phyloP scores from a whole-genome alignment of 2,888 invertebrate species.

The Caenorhabditis japonica region DNA sequence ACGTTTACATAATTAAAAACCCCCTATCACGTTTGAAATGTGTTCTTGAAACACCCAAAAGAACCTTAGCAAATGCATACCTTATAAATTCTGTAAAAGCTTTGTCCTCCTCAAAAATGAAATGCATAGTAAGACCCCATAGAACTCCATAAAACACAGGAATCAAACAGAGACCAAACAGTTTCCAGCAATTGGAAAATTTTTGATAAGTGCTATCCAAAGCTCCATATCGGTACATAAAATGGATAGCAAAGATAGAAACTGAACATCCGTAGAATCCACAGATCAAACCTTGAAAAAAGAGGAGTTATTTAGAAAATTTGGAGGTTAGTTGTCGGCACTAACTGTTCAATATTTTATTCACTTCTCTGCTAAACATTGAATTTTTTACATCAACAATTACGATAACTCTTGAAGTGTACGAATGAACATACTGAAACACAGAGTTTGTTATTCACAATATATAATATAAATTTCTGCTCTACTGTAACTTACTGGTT shows the following conservation, averaged over 20 bases:
- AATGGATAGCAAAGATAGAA: constrained; percentile 34
- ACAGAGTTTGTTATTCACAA: not conserved
- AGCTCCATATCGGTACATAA: constrained; percentile 34
- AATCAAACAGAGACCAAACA: constrained; percentile 6
- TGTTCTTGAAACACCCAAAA: too few relatives aligned
- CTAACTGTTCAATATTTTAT: constrained; percentile 26
- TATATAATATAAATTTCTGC: not conserved
- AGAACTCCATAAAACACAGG: constrained; percentile 24
- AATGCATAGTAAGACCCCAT: constrained; percentile 30
- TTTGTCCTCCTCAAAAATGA: constrained; percentile 33
- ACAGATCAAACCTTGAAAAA: constrained; percentile 26
- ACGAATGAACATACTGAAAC: constrained; percentile 34
- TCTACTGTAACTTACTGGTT: constrained; percentile 24
- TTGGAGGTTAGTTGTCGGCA: too few relatives aligned
- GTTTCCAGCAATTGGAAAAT: constrained; percentile 29
- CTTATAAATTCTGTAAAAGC: constrained; percentile 30
- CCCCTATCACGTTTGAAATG: too few relatives aligned
- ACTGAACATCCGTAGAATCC: constrained; percentile 33
- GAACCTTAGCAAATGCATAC: too few relatives aligned
- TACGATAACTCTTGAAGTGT: constrained; percentile 29
- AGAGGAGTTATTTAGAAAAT: not conserved
- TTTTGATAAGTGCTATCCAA: constrained; percentile 20
- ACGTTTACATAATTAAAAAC: too few relatives aligned
- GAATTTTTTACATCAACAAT: constrained; percentile 29
- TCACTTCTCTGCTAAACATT: constrained; percentile 23